A percentile compares a stretch with the other conserved stretches of the same genome.
phyloP scores from a whole-genome alignment of 2,888 invertebrate species.

The Hipparchia semele region DNA sequence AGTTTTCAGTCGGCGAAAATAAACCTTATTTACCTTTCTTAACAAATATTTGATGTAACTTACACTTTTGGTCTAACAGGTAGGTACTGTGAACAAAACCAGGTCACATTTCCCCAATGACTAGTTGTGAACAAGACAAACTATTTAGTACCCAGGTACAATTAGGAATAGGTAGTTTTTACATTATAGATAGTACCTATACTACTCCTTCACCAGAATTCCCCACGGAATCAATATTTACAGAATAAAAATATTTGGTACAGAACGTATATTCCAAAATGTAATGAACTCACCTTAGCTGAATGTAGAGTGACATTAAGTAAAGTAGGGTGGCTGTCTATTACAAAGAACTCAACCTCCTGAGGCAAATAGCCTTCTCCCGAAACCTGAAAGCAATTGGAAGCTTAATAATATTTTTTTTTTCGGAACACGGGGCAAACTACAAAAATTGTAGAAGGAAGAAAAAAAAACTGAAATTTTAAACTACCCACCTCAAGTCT shows the following conservation, averaged over 20 bases:
- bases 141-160: background rate
- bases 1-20: too few relatives aligned
- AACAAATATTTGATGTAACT: too few relatives aligned
- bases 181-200: background rate
- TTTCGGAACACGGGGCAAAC: background rate
- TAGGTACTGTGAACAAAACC: background rate
- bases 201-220: constrained; percentile 25
- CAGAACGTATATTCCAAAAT: constrained; percentile 34
- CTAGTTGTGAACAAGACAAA: background rate
- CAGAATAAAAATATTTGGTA: constrained; percentile 29
- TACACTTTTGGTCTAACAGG: too few relatives aligned
- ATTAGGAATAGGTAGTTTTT: background rate
- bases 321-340: constrained; percentile 92
- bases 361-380: constrained; percentile 93
- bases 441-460: too few relatives aligned
- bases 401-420: background rate
- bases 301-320: constrained; percentile 92
- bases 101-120: background rate
- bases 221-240: constrained; percentile 22
- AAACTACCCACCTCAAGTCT: constrained; percentile 86
- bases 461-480: background rate
- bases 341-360: constrained; percentile 93
- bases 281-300: constrained; percentile 85
- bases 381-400: constrained; percentile 83
- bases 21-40: too few relatives aligned